phyloP scores from a whole-genome alignment of 2,113 vertebrate species.

The Ceratotherium simum region DNA sequence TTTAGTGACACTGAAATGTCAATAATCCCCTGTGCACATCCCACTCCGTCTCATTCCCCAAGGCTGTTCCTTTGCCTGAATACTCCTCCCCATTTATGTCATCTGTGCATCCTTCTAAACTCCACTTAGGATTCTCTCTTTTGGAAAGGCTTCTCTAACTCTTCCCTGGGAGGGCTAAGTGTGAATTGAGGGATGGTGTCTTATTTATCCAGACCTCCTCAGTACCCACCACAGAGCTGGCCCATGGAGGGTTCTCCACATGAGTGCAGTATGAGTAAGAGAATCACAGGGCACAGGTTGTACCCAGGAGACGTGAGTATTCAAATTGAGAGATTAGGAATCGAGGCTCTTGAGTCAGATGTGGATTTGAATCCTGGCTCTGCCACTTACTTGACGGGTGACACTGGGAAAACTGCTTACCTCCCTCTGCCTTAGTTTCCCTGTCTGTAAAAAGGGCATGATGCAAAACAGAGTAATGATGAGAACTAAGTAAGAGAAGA shows the following conservation, averaged over 20 bases:
- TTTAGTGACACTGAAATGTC: neutral
- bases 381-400: neutral
- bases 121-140: neutral
- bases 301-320: neutral
- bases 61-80: neutral
- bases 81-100: neutral
- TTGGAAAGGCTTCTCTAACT: neutral
- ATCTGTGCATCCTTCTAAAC: neutral
- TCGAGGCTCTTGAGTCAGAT: neutral
- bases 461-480: neutral
- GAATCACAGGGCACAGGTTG: neutral
- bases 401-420: neutral
- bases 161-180: neutral
- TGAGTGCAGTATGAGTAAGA: neutral
- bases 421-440: neutral
- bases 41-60: neutral
- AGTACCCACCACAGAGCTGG: neutral
- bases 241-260: neutral
- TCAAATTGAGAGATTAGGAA: neutral
- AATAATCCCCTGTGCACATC: neutral
- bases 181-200: neutral
- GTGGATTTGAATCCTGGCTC: slow-evolving; percentile 11
- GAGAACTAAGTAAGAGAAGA: neutral
- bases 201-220: neutral
- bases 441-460: neutral